Percentiles rank a stretch among this genome's conserved stretches.
Conservation (phyloP, 2,113 vertebrate species). For the Pyxicephalus adspersus region DNA sequence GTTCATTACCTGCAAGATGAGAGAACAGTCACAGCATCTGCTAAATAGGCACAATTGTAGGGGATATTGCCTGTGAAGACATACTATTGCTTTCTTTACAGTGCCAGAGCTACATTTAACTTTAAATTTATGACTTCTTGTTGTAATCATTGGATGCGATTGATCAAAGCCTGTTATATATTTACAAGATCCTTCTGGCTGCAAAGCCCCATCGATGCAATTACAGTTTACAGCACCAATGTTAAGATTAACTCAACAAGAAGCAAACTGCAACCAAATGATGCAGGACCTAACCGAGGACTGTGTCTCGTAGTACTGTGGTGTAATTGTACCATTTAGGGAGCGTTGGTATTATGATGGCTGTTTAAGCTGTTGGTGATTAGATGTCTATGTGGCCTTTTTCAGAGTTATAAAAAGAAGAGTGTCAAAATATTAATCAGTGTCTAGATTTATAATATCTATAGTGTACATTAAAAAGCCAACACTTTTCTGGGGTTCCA, state of each 20-base stretch:
- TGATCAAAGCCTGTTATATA: conserved; percentile 29
- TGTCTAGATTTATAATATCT: too few species aligned
- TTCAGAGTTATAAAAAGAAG: too few species aligned
- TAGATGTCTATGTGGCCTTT: too few species aligned
- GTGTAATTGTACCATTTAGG: not conserved
- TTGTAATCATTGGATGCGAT: conserved; percentile 24
- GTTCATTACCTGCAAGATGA: conserved; percentile 36
- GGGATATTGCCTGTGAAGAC: conserved; percentile 30
- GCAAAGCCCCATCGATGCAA: not conserved
- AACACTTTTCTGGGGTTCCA: too few species aligned
- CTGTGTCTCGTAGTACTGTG: not conserved
- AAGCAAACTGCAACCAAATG: not conserved
- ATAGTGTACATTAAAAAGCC: too few species aligned
- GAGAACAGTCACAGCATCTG: conserved; percentile 37
- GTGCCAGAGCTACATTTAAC: conserved; percentile 27
- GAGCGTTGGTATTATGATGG: not conserved
- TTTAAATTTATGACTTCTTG: conserved; percentile 9
- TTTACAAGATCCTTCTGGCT: not conserved
- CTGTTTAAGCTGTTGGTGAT: too few species aligned
- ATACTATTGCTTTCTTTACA: conserved; percentile 29
- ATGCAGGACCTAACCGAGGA: not conserved
- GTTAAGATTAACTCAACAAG: not conserved
- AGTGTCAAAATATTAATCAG: too few species aligned
- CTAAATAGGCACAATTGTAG: conserved; percentile 28
- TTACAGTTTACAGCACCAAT: not conserved